These are phyloP conservation scores for Macrosoma leucophasiata DNA, from an alignment of 2,888 invertebrate species.

Conservation along the genomic window DNA sequence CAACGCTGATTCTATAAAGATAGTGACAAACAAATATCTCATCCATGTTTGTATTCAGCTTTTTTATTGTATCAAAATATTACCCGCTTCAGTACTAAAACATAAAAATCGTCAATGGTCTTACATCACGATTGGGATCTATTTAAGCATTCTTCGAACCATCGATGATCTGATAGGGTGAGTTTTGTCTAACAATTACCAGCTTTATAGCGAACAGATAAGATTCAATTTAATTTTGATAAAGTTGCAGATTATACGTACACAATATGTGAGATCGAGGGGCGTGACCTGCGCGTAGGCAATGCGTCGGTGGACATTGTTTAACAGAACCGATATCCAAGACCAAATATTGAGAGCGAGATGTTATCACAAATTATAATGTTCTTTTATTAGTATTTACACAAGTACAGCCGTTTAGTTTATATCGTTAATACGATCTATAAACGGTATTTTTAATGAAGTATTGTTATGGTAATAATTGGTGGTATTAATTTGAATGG, in stretches of 20 bases:
- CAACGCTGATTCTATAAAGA: no score
- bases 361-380: conserved; percentile 70
- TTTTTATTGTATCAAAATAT: no score
- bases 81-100: no score
- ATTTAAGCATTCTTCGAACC: conserved; percentile 32
- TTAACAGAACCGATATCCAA: conserved; percentile 52
- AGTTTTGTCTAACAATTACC: no score
- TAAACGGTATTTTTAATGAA: conserved; percentile 23
- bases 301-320: conserved; percentile 67
- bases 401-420: conserved; percentile 40
- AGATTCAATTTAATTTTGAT: no score
- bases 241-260: conserved; percentile 31
- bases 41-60: no score
- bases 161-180: conserved; percentile 49
- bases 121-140: conserved; percentile 27
- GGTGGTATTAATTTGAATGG: no score
- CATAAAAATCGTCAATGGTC: conserved; percentile 17
- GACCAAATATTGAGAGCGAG: conserved; percentile 58
- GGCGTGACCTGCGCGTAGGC: conserved; percentile 65
- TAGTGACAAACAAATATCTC: no score
- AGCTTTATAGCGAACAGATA: no score
- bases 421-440: conserved; percentile 36
- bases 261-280: conserved; percentile 49
- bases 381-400: conserved; percentile 70
- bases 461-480: no score